A percentile compares a stretch with the other conserved stretches of the same genome.
Conservation (phyloP, 1,140 invertebrate genomes). For the Oncopodura yosiiana region DNA sequence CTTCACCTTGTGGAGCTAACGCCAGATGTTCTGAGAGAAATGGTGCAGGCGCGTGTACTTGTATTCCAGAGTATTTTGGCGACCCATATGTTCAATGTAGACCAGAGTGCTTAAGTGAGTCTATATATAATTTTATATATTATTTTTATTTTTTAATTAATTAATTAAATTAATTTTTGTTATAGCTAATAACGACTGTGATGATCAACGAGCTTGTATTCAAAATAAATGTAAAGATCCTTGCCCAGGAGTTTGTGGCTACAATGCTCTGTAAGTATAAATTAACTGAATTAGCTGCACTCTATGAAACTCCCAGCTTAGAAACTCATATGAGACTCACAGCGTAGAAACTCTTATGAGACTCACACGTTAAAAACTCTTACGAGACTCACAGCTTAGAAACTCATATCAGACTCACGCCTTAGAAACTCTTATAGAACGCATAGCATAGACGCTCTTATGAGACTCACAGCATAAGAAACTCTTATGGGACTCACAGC, state of each 20-base stretch:
- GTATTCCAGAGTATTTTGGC: constrained; percentile 53
- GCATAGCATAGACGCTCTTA: constrained; percentile 67
- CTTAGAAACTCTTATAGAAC: no score
- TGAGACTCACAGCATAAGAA: constrained; percentile 55
- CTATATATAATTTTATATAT: constrained; percentile 37
- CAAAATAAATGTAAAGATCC: constrained; percentile 71
- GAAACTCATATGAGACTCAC: constrained; percentile 64
- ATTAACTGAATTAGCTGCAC: constrained; percentile 21
- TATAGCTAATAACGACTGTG: constrained; percentile 50
- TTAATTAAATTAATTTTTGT: constrained; percentile 4
- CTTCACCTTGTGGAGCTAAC: constrained; percentile 53
- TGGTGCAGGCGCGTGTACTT: constrained; percentile 45
- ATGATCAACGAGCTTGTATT: constrained; percentile 65
- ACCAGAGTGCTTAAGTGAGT: constrained; percentile 38
- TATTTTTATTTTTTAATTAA: constrained; percentile 28
- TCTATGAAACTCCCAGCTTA: constrained; percentile 55
- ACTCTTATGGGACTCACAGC: no score
- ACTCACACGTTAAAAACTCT: background rate
- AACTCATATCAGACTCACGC: constrained; percentile 65
- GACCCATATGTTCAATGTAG: constrained; percentile 66
- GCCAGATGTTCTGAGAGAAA: constrained; percentile 15
- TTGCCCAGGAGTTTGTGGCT: constrained; percentile 68
- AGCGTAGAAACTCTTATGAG: no score
- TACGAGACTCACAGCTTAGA: constrained; percentile 40
- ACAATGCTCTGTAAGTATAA: constrained; percentile 46